These are phyloP conservation scores for Ctenicera cuprea DNA, from an alignment of 2,888 invertebrate genomes.

Conservation along the genomic window DNA sequence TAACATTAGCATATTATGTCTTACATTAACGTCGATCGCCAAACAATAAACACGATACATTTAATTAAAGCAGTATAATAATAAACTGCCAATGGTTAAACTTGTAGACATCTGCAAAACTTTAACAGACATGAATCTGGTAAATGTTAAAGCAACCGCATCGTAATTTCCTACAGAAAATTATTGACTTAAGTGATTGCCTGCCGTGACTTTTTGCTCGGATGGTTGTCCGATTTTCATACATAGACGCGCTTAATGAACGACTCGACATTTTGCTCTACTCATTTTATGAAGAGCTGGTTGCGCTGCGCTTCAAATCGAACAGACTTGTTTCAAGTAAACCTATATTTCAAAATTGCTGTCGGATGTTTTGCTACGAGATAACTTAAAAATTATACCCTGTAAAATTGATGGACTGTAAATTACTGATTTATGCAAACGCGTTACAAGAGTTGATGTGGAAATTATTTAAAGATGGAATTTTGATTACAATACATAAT, in stretches of 20 bases:
- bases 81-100: neutral
- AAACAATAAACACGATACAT: too few species aligned
- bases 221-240: constrained; percentile 22
- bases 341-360: constrained; percentile 16
- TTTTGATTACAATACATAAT: too few species aligned
- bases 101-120: neutral
- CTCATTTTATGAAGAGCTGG: constrained; percentile 3
- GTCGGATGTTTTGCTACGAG: too few species aligned
- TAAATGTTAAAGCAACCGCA: neutral
- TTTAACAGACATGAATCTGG: neutral
- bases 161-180: constrained; percentile 17
- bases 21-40: too few species aligned
- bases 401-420: too few species aligned
- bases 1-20: too few species aligned
- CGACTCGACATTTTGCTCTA: constrained; percentile 6
- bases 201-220: neutral
- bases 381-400: too few species aligned
- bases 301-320: too few species aligned
- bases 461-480: too few species aligned
- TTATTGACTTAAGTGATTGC: constrained; percentile 29
- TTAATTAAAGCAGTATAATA: neutral
- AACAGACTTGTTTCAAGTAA: constrained; percentile 12
- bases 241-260: constrained; percentile 10
- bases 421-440: too few species aligned
- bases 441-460: too few species aligned